Evolutionary conservation across 2,888 invertebrate species (phyloP), one percentile per base, ranked within the genome.

Genomic region (Trichogramma evanescens): DNA sequence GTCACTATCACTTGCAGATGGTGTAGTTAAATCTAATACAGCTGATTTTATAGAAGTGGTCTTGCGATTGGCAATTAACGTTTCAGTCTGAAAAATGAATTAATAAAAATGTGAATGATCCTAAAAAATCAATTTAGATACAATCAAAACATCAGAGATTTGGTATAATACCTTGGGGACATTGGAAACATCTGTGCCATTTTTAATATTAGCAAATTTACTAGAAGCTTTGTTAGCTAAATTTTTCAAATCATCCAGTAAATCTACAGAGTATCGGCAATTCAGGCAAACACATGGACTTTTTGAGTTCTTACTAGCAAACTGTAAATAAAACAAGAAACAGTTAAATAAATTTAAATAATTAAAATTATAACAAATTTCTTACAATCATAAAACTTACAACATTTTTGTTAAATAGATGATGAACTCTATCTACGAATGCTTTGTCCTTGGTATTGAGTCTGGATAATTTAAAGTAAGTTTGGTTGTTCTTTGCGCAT

Each of bases 211-310:
- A 7, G 62, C 59, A 10, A 71, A 54, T 63, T 70, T 71, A 2
- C 10, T 48, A 4, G 61, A 43, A 43, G 66, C 65, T 58, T 70
- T 60, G 45, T 68, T 54, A 44, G 67, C 71, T 41, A 76, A 45
- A 41, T 54, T 63, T 52, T 67, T 73, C 53, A 77, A 64, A 63
- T 77, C 77, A 7, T 62, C 66, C 40, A 77, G 66, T 26, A 77
- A 65, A 56, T 77, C 77, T 48, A 77, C 63, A 44, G 68, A 71
- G 57, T 77, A 77, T 41, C 75, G 72, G 58, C 77, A 77, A 5
- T 64, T 54, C 13, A 77, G 62, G 54, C 77, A 77, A 62, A 77
- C 68, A 5, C 68, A 63, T 46, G 56, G 9, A 55, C 61, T 63
- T 4, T 60, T 58, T 39, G 64, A n/a, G 42, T 58, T 38, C 39